phyloP scores from a whole-genome alignment of 2,113 vertebrate genomes.

The Cromileptes altivelis region DNA sequence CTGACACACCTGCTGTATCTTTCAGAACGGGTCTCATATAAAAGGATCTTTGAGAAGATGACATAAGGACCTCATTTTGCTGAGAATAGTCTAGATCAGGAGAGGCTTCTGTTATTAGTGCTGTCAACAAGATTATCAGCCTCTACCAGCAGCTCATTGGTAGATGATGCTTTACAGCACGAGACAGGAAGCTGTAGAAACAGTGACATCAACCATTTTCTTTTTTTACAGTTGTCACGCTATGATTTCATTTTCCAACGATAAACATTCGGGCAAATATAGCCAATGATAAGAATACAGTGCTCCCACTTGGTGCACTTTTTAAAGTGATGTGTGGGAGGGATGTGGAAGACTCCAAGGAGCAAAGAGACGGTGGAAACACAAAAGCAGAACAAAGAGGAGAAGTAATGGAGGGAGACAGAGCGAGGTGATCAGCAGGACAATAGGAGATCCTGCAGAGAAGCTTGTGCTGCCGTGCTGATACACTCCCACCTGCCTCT shows the following conservation, averaged over 20 bases:
- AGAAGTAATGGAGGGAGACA: neutral
- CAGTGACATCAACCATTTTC: neutral
- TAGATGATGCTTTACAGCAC: neutral
- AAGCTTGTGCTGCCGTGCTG: constrained; percentile 17
- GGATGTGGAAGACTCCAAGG: neutral
- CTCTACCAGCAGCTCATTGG: neutral
- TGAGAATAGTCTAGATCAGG: neutral
- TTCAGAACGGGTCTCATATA: neutral
- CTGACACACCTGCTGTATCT: neutral
- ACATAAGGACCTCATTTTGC: neutral
- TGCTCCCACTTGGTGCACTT: neutral
- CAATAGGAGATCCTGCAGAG: constrained; percentile 35
- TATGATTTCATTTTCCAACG: too few species aligned
- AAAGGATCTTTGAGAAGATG: neutral
- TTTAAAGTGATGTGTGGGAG: neutral
- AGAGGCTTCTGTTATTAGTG: neutral
- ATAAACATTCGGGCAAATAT: neutral
- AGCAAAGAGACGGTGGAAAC: neutral
- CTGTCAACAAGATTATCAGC: neutral
- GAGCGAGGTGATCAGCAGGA: constrained; percentile 15
- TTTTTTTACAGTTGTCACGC: neutral
- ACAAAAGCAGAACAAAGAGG: constrained; percentile 19
- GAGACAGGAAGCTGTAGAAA: neutral
- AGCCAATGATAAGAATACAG: neutral
- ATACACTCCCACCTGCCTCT: neutral